These are phyloP conservation scores for Eonycteris spelaea DNA, from an alignment of 2,113 vertebrate genomes.

Conservation along the genomic window DNA sequence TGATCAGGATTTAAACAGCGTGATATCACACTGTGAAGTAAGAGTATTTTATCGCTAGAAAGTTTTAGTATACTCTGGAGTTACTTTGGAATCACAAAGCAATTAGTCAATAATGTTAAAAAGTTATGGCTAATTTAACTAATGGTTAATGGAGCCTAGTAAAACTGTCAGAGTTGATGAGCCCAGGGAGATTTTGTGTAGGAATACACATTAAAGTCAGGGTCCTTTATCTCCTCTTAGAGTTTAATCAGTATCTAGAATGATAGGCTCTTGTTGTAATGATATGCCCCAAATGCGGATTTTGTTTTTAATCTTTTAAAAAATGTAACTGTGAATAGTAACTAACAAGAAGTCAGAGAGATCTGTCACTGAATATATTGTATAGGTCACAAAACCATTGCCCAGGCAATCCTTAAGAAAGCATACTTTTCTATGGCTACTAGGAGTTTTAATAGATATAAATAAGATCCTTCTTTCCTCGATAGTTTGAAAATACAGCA, in stretches of 20 bases:
- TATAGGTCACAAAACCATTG: not conserved
- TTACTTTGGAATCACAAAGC: constrained; percentile 78
- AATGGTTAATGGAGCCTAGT: constrained; percentile 81
- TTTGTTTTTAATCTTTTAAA: constrained; percentile 10
- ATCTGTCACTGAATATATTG: not conserved
- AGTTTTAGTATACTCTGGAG: constrained; percentile 78
- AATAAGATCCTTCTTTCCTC: not conserved
- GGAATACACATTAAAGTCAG: constrained; percentile 75
- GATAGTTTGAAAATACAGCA: constrained; percentile 30
- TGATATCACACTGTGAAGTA: constrained; percentile 54
- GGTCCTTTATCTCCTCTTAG: constrained; percentile 69
- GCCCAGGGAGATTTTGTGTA: constrained; percentile 72
- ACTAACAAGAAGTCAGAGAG: not conserved
- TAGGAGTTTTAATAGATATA: not conserved
- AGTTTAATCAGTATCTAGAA: constrained; percentile 70
- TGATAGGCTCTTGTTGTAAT: not conserved
- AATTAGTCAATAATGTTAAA: constrained; percentile 84
- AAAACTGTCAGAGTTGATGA: constrained; percentile 81
- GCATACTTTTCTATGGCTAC: not conserved
- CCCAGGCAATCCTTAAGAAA: not conserved
- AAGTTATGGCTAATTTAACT: constrained; percentile 85
- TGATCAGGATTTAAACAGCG: constrained; percentile 52
- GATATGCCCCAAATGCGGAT: not conserved
- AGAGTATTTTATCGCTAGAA: constrained; percentile 56
- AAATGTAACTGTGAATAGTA: not conserved